Base-by-base conservation (phyloP, 2,888 invertebrate species). In the Tipula helvola region DNA sequence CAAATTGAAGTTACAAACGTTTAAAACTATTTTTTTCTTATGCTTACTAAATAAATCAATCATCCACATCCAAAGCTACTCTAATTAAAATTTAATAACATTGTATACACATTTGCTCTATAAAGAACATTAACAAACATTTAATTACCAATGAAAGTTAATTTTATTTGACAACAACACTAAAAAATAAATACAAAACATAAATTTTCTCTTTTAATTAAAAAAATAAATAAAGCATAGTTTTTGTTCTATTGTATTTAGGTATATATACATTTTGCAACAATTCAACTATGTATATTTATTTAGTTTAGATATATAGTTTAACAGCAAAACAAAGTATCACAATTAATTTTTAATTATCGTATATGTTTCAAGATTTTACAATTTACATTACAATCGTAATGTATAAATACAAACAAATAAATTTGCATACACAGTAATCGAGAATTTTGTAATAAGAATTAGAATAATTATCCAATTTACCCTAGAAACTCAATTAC, bases 131-230 rank as follows among this genome's bases (percentile, higher is more conserved):
- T 71, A 28, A 71, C 71, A 52, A 52, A 52, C 7, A 52, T 52
- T 71, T 71, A 71, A 71, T 71, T 71, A 71, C 71, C 71, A 71
- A 71, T 71, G 71, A 71, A 71, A 71, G 71, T 71, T 71, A 71
- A 12, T 71, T 71, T 71, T 71, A 28, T 71, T 71, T 71, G 71
- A 71, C 71, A 71, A 52, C 52, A 52, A 71, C 71, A 71, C 8
- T 28, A 28, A n/a, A 71, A 71, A 71, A 71, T 28, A 71, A 71
- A 71, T 52, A 52, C 52, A 52, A 52, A 52, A 52, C 52, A 52
- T 52, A 52, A 3, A 71, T 71, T 71, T 71, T 71, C 71, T 71
- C 71, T 71, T 71, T 71, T 71, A 71, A 71, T 71, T 71, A 71
- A 71, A 71, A 71, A 71, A 28, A 28, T 28, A 71, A 28, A 71